Conservation (phyloP, 2,888 invertebrate genomes). For the Capitulum mitella region DNA sequence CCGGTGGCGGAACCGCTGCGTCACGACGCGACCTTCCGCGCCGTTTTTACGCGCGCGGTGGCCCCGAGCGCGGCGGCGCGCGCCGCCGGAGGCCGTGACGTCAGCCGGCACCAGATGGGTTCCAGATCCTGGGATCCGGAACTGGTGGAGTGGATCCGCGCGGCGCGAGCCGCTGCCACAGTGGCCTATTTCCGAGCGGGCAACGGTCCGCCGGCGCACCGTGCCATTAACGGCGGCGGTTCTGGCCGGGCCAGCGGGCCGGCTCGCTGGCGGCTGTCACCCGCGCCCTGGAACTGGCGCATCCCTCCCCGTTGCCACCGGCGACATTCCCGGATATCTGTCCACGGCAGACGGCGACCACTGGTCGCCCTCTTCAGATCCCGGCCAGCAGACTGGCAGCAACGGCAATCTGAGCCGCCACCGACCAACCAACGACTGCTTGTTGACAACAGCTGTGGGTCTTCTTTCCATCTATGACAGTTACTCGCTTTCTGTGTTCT, state of each 20-base stretch:
- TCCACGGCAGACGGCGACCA: too few species aligned
- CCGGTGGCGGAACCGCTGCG: not conserved
- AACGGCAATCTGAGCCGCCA: too few species aligned
- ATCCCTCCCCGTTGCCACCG: too few species aligned
- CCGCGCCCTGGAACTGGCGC: too few species aligned
- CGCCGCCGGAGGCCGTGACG: not conserved
- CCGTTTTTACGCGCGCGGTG: not conserved
- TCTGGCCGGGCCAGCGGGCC: not conserved
- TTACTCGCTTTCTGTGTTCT: too few species aligned
- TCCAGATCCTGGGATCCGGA: constrained; percentile 11
- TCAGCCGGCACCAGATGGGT: not conserved
- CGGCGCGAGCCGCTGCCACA: not conserved
- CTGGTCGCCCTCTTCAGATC: too few species aligned
- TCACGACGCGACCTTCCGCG: not conserved
- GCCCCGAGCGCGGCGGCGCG: not conserved
- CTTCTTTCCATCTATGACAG: too few species aligned
- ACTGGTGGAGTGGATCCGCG: not conserved
- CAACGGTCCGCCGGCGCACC: constrained; percentile 10
- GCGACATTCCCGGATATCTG: too few species aligned
- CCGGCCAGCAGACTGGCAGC: too few species aligned
- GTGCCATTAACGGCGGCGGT: not conserved
- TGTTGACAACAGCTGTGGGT: too few species aligned
- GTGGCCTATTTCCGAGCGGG: constrained; percentile 6
- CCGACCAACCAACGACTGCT: too few species aligned
- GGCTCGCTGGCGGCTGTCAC: too few species aligned